Evolutionary conservation across 2,113 vertebrate genomes (phyloP).

Genomic region (Petrocephalus zakoni): DNA sequence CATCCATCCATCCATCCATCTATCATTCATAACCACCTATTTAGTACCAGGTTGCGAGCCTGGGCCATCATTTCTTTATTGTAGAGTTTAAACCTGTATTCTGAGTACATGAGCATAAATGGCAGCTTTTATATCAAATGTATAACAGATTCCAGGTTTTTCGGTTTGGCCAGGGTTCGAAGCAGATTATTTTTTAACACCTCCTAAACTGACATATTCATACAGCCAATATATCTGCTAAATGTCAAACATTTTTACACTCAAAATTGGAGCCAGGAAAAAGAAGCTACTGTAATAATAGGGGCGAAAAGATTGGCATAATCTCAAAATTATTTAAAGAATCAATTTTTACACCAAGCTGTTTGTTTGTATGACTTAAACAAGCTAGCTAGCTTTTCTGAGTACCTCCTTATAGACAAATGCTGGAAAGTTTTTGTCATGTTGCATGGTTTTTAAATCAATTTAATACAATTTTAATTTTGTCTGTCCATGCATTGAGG

Average conservation of each 20-base stretch:
- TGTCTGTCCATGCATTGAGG: neutral
- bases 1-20: neutral
- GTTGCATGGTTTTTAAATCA: neutral
- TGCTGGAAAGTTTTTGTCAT: neutral
- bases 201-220: slow-evolving; percentile 5
- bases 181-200: neutral
- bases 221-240: slow-evolving; percentile 10
- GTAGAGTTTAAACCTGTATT: neutral
- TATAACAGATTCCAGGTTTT: neutral
- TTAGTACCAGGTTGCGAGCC: neutral
- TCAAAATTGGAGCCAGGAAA: neutral
- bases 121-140: neutral
- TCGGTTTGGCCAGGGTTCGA: neutral
- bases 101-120: neutral
- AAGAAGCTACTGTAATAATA: neutral
- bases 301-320: neutral
- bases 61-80: neutral
- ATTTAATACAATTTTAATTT: neutral
- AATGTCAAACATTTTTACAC: neutral
- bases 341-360: neutral
- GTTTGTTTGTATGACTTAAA: neutral
- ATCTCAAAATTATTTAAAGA: neutral
- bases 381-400: neutral
- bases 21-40: neutral
- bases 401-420: neutral